Evolutionary conservation across 1,140 invertebrate genomes (phyloP).

Genomic region (Cydia splendana): DNA sequence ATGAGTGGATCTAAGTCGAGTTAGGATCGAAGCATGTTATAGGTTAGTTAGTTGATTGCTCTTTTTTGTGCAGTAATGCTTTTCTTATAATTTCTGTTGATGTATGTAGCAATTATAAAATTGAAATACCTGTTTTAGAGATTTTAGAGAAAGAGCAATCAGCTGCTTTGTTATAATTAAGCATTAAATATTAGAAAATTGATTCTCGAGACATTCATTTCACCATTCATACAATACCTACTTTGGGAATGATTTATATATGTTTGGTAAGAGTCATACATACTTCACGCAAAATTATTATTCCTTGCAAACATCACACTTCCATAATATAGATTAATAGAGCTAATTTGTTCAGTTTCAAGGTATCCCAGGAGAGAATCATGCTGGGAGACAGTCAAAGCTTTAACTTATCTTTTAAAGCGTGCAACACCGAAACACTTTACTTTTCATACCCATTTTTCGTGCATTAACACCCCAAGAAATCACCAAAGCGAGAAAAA

Average conservation of each 20-base stretch:
- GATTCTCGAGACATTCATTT: background rate
- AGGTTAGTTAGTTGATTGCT: conserved; percentile 45
- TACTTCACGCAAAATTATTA: conserved; percentile 33
- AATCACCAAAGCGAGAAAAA: conserved; percentile 29
- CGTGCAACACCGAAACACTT: conserved; percentile 63
- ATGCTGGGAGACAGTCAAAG: conserved; percentile 57
- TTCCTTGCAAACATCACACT: conserved; percentile 37
- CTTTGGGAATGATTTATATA: background rate
- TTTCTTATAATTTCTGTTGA: no score
- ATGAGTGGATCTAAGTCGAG: conserved; percentile 90
- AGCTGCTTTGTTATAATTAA: conserved; percentile 15
- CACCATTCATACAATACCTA: conserved; percentile 10
- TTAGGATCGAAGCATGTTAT: conserved; percentile 65
- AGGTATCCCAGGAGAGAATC: conserved; percentile 49
- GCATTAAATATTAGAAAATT: conserved; percentile 22
- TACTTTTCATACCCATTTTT: conserved; percentile 33
- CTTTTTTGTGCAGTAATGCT: no score
- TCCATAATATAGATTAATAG: conserved; percentile 40
- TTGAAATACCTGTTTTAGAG: background rate
- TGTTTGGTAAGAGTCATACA: background rate
- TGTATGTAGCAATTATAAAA: background rate
- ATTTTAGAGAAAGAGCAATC: conserved; percentile 17
- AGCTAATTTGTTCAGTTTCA: conserved; percentile 51
- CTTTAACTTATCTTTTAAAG: conserved; percentile 52
- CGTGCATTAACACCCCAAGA: conserved; percentile 38